Percentiles rank a stretch among this genome's conserved stretches.
phyloP scores from a whole-genome alignment of 2,113 vertebrate genomes.

The Chamaea fasciata region DNA sequence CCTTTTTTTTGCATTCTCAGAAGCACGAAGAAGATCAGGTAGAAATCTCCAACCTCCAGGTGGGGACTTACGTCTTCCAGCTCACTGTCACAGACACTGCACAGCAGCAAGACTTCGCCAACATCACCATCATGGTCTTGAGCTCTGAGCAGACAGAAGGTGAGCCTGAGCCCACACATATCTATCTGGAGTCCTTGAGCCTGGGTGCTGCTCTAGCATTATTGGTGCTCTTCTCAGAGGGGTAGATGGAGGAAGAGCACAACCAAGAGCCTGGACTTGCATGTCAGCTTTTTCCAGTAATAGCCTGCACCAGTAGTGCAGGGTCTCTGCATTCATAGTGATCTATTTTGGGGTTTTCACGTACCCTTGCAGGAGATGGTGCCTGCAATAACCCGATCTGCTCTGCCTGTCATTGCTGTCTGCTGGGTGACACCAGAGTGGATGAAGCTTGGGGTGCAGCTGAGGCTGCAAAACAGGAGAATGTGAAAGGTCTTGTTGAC shows the following conservation, averaged over 20 bases:
- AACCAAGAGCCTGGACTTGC: neutral
- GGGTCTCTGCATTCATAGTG: neutral
- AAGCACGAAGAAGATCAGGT: conserved; percentile 68
- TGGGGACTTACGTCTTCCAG: conserved; percentile 85
- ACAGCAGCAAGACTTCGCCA: conserved; percentile 71
- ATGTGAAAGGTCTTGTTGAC: neutral
- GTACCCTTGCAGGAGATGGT: neutral
- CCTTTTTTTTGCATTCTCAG: conserved; percentile 64
- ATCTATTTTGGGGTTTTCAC: neutral
- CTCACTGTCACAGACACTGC: conserved; percentile 74
- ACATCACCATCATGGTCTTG: conserved; percentile 83
- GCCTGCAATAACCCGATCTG: neutral
- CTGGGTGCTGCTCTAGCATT: neutral
- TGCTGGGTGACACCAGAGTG: neutral
- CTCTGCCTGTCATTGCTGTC: neutral
- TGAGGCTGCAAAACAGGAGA: neutral
- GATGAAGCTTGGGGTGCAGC: neutral
- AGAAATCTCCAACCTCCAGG: conserved; percentile 80
- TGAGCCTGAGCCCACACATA: conserved; percentile 53
- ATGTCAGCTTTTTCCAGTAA: neutral
- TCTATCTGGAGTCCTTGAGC: neutral
- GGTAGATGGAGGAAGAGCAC: neutral
- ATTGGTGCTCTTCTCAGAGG: neutral
- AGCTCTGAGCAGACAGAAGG: conserved; percentile 85
- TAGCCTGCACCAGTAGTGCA: neutral